Conservation (phyloP, 2,797 vertebrate species). For the Spinus pinus region DNA sequence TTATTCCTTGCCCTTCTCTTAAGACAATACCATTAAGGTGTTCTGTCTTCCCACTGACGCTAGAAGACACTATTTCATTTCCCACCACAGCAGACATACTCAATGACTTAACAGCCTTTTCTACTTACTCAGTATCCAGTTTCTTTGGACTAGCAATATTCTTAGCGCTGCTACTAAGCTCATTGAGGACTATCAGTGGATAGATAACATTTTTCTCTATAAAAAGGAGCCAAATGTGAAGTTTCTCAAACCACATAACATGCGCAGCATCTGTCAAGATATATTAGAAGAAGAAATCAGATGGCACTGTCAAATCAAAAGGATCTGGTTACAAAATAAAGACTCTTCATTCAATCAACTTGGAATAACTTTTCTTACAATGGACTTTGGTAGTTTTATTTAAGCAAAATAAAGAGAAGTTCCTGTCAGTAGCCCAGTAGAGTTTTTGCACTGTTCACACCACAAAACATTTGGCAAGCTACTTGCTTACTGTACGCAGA, state of each 20-base stretch:
- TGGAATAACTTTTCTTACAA: background rate
- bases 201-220: conserved; percentile 96
- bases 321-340: background rate
- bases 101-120: background rate
- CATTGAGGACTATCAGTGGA: conserved; percentile 95
- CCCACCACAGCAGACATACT: background rate
- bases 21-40: background rate
- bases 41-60: background rate
- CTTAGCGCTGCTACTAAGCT: conserved; percentile 93
- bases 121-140: conserved; percentile 93
- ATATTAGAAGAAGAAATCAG: background rate
- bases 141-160: conserved; percentile 93
- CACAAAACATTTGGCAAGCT: background rate
- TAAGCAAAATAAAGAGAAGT: background rate
- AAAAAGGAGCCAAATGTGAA: conserved; percentile 96
- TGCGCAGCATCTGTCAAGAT: conserved; percentile 88
- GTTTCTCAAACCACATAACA: conserved; percentile 98
- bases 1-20: background rate
- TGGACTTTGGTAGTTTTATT: background rate
- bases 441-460: background rate
- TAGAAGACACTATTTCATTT: background rate
- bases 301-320: background rate
- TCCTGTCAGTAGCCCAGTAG: background rate
- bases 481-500: background rate
- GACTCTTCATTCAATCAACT: background rate